Evolutionary conservation across 1,140 invertebrate species (phyloP).

Genomic region (Chrysomallon squamiferum): DNA sequence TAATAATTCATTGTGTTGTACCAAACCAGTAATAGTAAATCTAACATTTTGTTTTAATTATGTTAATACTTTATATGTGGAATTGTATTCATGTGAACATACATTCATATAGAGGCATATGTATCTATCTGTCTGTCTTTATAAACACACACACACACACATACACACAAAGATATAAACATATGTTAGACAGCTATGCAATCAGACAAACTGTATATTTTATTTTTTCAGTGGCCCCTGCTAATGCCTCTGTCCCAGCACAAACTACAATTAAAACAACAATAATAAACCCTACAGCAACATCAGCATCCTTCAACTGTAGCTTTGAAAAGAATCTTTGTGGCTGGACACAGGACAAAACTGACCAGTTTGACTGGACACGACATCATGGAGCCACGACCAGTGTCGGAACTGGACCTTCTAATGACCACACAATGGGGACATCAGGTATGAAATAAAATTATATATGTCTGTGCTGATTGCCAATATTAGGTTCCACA

Average conservation of each 20-base stretch:
- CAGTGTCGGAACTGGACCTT: slow-evolving; percentile 41
- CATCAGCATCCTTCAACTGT: slow-evolving; percentile 41
- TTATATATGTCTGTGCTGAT: no score
- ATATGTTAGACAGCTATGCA: no score
- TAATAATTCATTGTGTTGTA: no score
- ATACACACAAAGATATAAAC: no score
- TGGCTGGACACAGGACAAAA: slow-evolving; percentile 40
- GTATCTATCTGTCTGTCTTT: no score
- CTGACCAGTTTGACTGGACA: slow-evolving; percentile 55
- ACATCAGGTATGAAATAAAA: slow-evolving; percentile 3
- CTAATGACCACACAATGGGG: slow-evolving; percentile 38
- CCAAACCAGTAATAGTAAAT: neutral
- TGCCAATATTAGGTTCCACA: no score
- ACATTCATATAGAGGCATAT: no score
- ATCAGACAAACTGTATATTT: no score
- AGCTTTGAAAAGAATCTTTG: slow-evolving; percentile 49
- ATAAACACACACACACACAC: no score
- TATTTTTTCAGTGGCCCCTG: neutral
- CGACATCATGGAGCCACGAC: slow-evolving; percentile 33
- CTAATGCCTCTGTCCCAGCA: slow-evolving; percentile 10
- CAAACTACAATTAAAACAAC: slow-evolving; percentile 14
- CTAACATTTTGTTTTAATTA: neutral
- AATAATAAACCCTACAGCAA: neutral
- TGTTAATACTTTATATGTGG: neutral
- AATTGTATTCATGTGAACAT: no score